These are phyloP conservation scores for Macrosoma leucophasiata DNA, from an alignment of 2,888 invertebrate genomes.

Conservation along the genomic window DNA sequence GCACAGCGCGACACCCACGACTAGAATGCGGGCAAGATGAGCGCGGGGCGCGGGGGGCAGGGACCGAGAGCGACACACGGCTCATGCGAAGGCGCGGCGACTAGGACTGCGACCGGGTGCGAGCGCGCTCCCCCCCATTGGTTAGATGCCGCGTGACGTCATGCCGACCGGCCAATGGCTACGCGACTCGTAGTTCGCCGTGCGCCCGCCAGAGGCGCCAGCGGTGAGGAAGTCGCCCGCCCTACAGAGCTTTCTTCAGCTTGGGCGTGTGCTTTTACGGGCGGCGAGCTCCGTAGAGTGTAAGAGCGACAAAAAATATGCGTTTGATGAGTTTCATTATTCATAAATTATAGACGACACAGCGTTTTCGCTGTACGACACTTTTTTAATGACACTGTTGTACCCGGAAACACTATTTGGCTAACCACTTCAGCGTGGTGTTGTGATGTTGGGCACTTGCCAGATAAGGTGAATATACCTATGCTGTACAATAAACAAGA, in stretches of 20 bases:
- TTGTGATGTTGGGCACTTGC: constrained; percentile 39
- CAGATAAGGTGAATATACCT: constrained; percentile 42
- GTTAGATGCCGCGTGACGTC: constrained; percentile 60
- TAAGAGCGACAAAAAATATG: constrained; percentile 36
- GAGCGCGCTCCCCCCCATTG: constrained; percentile 59
- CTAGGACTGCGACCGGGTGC: constrained; percentile 68
- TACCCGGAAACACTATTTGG: constrained; percentile 12
- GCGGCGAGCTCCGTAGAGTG: constrained; percentile 44
- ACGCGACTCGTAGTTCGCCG: constrained; percentile 36
- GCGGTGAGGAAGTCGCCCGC: constrained; percentile 62
- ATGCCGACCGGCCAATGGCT: constrained; percentile 52
- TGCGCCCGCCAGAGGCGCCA: constrained; percentile 51
- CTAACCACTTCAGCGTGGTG: constrained; percentile 22
- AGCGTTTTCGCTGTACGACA: constrained; percentile 11
- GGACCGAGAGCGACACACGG: constrained; percentile 60
- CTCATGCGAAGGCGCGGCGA: constrained; percentile 71
- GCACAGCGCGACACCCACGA: constrained; percentile 73
- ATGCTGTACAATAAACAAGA: constrained; percentile 34
- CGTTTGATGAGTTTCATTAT: constrained; percentile 27
- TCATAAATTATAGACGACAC: constrained; percentile 20
- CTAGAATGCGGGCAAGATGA: constrained; percentile 71
- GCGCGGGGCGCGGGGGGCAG: constrained; percentile 57
- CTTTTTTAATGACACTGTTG: constrained; percentile 13
- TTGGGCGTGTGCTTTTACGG: constrained; percentile 68
- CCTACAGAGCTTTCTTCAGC: constrained; percentile 69